Evolutionary conservation across 2,797 vertebrate genomes (phyloP).

Genomic region (Sebastes miniatus): DNA sequence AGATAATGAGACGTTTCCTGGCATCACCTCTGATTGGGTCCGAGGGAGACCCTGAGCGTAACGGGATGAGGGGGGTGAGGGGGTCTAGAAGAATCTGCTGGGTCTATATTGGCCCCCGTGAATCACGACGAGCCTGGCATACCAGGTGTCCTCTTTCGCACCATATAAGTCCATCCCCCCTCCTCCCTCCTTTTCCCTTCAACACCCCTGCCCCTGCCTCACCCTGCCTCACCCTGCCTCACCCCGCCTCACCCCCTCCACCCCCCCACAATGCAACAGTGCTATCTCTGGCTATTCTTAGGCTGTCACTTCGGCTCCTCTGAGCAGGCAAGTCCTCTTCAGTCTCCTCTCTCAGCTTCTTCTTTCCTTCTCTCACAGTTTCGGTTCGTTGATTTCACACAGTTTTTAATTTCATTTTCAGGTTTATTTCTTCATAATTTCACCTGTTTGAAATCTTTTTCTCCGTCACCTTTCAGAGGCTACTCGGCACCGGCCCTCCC

Average conservation of each 20-base stretch:
- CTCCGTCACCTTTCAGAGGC: constrained; percentile 46
- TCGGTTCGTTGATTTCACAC: background rate
- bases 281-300: constrained; percentile 97
- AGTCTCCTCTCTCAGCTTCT: constrained; percentile 39
- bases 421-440: background rate
- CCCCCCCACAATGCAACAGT: constrained; percentile 81
- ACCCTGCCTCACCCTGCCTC: constrained; percentile 66
- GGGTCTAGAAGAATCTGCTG: constrained; percentile 78
- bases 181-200: constrained; percentile 50
- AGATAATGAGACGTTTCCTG: constrained; percentile 61
- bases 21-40: constrained; percentile 34
- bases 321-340: constrained; percentile 86
- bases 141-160: constrained; percentile 93
- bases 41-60: constrained; percentile 58
- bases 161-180: constrained; percentile 92
- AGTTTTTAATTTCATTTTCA: background rate
- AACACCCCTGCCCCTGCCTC: constrained; percentile 66
- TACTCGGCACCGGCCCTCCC: background rate
- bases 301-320: constrained; percentile 85
- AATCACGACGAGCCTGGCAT: constrained; percentile 89
- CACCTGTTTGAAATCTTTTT: background rate
- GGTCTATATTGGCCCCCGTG: constrained; percentile 93
- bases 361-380: background rate
- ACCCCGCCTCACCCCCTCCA: constrained; percentile 52
- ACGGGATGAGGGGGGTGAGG: constrained; percentile 28